These are phyloP conservation scores for Turdus rufiventris DNA, from an alignment of 2,113 vertebrate genomes.

Conservation along the genomic window DNA sequence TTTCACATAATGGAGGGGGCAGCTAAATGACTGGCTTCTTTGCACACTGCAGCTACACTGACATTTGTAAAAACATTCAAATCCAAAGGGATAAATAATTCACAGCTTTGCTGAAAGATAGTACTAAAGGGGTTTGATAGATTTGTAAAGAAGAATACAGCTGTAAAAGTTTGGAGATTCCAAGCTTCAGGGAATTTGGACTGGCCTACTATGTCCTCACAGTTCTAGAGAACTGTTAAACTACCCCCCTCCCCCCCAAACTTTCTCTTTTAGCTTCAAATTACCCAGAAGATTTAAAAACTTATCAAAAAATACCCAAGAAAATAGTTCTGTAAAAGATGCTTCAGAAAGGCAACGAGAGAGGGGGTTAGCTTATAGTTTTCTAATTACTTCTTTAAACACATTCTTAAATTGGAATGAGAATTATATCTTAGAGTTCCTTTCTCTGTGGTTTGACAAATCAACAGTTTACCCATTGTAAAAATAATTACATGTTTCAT, in stretches of 20 bases:
- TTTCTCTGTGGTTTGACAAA: slow-evolving; percentile 66
- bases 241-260: not conserved
- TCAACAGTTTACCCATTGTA: slow-evolving; percentile 69
- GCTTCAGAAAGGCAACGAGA: not conserved
- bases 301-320: not conserved
- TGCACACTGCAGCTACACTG: slow-evolving; percentile 13
- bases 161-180: not conserved
- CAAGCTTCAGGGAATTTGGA: not conserved
- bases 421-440: slow-evolving; percentile 61
- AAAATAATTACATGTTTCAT: slow-evolving; percentile 75
- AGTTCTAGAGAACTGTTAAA: slow-evolving; percentile 24
- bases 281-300: not conserved
- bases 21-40: not conserved
- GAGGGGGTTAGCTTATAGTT: not conserved
- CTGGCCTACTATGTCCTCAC: not conserved
- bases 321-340: not conserved
- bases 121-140: not conserved
- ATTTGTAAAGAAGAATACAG: slow-evolving; percentile 8
- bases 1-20: slow-evolving; percentile 1
- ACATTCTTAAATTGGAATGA: slow-evolving; percentile 40
- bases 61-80: slow-evolving; percentile 45
- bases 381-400: slow-evolving; percentile 22
- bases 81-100: slow-evolving; percentile 61
- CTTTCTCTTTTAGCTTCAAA: not conserved
- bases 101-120: slow-evolving; percentile 43